Evolutionary conservation across 2,888 invertebrate genomes (phyloP), one percentile per base, ranked within the genome.

Genomic region (Sepiola atlantica): DNA sequence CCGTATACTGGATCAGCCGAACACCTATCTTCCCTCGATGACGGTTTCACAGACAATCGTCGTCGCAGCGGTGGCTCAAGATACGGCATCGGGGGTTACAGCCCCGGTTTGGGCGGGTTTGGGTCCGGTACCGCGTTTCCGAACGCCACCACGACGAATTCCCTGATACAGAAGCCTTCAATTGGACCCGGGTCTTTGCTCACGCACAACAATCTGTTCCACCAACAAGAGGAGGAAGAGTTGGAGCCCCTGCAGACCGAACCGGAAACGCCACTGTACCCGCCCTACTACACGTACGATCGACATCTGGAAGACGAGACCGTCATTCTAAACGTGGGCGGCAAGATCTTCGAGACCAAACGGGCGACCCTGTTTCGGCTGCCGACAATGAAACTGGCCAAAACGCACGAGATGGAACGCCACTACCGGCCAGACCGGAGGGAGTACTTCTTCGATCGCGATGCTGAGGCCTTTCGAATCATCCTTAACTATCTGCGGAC

Each of bases 381-480:
- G 32, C 95, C 95, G 91, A 95, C 96, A 24, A 94, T 95, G 92
- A 96, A 95, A 94, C 95, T 97, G 54, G 95, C 96, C n/a, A 95
- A 95, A 90, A 95, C 96, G n/a, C 95, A 95, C n/a, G 96, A 96
- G 94, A 95, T 97, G 95, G 93, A 95, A 93, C 95, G 95, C 57
- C 96, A 96, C 94, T 96, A 95, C 95, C 94, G 96, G 55, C 95
- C 96, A 21, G 95, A 95, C 10, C 95, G 95, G 54, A 96, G 96
- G 55, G 97, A 97, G 93, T 97, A 95, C 93, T 97, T 96, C 95
- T 97, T 97, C 94, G 97, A 97, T 95, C 95, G 97, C 94, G 97
- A 97, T 95, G 96, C 97, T 2, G 96, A 96, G 92, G 96, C 96
- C 10, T 97, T 97, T 94, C 95, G 96, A 61, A 96, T 96, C 16